phyloP scores from a whole-genome alignment of 2,888 invertebrate species.

The Caenorhabditis drosophilae region DNA sequence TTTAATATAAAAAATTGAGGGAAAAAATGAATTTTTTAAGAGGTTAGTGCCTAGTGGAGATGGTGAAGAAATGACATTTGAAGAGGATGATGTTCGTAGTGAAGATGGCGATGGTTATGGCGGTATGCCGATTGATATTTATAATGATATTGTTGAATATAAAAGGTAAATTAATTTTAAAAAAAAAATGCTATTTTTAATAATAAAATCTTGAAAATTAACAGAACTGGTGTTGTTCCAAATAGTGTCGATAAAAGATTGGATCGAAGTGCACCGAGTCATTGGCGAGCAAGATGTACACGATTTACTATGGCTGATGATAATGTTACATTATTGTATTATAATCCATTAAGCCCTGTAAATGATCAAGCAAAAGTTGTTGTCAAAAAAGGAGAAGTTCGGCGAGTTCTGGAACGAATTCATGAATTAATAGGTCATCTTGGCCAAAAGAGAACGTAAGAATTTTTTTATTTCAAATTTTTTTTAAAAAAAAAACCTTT shows the following conservation, averaged over 20 bases:
- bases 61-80: constrained; percentile 8
- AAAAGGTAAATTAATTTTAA: constrained; percentile 8
- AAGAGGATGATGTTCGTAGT: constrained; percentile 30
- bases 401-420: constrained; percentile 45
- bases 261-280: constrained; percentile 51
- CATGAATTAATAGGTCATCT: constrained; percentile 55
- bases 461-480: not conserved
- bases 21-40: constrained; percentile 10
- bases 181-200: not conserved
- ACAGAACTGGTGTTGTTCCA: constrained; percentile 28
- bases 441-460: constrained; percentile 57
- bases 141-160: constrained; percentile 48
- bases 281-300: constrained; percentile 51
- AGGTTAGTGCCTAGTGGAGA: constrained; percentile 13
- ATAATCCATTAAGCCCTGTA: constrained; percentile 24
- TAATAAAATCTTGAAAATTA: no score
- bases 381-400: constrained; percentile 54
- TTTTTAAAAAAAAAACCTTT: not conserved
- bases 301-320: constrained; percentile 50
- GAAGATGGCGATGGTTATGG: constrained; percentile 43
- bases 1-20: not conserved
- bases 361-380: constrained; percentile 44
- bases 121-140: constrained; percentile 46
- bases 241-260: constrained; percentile 22
- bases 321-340: constrained; percentile 45